Evolutionary conservation across 1,140 invertebrate genomes (phyloP).

Genomic region (Periplaneta americana): DNA sequence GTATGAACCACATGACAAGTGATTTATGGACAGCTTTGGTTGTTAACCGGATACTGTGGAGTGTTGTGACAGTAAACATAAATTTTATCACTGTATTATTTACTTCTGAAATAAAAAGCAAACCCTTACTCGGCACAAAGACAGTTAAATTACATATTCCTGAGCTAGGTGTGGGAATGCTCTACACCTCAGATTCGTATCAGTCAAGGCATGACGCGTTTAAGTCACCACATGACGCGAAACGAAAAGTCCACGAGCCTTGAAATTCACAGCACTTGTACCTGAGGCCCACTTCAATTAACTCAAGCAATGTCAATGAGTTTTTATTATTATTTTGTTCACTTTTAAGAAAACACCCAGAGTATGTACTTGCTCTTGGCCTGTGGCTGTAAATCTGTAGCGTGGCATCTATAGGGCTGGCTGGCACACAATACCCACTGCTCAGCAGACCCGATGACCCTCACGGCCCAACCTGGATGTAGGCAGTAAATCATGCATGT

Average conservation of each 20-base stretch:
- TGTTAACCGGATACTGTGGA: no score
- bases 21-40: no score
- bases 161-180: background rate
- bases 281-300: background rate
- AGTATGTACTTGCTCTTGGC: background rate
- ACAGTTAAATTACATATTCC: background rate
- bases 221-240: no score
- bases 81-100: no score
- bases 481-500: background rate
- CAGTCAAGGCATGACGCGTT: no score
- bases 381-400: background rate
- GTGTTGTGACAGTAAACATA: no score
- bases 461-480: background rate
- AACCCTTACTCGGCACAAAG: no score
- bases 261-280: background rate
- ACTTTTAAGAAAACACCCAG: background rate
- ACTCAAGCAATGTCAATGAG: background rate
- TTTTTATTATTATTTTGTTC: background rate
- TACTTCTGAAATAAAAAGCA: no score
- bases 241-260: background rate
- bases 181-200: background rate
- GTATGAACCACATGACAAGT: no score
- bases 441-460: background rate
- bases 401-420: background rate
- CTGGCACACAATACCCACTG: background rate